Evolutionary conservation across 2,797 vertebrate species (phyloP).

Genomic region (Gymnodraco acuticeps): DNA sequence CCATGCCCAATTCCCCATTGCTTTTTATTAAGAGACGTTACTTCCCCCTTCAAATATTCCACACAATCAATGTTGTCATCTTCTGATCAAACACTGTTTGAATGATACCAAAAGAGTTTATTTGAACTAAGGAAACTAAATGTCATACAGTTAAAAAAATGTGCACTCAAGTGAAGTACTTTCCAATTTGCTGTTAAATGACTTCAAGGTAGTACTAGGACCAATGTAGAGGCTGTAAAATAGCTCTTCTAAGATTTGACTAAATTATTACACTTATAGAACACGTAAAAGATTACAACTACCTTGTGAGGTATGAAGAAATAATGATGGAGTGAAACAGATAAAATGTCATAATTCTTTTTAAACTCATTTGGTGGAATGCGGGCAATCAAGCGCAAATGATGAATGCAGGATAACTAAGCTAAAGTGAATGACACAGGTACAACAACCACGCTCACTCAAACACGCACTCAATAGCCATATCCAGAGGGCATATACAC

Average conservation of each 20-base stretch:
- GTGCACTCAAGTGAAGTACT: not conserved
- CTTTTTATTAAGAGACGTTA: not conserved
- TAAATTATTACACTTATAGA: not conserved
- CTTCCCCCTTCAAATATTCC: not conserved
- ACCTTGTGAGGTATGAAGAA: not conserved
- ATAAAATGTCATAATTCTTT: not conserved
- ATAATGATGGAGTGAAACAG: not conserved
- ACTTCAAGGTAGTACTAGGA: not conserved
- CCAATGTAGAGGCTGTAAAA: not conserved
- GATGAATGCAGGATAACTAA: not conserved
- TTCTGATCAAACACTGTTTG: not conserved
- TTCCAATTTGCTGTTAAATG: not conserved
- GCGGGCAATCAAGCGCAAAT: not conserved
- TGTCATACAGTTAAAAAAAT: not conserved
- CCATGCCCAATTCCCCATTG: not conserved
- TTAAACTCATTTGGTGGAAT: too few species aligned
- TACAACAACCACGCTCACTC: not conserved
- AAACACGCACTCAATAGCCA: not conserved
- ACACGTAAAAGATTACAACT: not conserved
- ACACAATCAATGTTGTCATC: not conserved
- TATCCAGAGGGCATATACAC: not conserved
- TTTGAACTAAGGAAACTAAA: not conserved
- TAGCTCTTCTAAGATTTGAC: not conserved
- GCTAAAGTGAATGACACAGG: conserved; percentile 8
- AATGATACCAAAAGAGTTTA: too few species aligned